Base-by-base conservation (phyloP, 2,113 vertebrate genomes). In the Arizona elegans region DNA sequence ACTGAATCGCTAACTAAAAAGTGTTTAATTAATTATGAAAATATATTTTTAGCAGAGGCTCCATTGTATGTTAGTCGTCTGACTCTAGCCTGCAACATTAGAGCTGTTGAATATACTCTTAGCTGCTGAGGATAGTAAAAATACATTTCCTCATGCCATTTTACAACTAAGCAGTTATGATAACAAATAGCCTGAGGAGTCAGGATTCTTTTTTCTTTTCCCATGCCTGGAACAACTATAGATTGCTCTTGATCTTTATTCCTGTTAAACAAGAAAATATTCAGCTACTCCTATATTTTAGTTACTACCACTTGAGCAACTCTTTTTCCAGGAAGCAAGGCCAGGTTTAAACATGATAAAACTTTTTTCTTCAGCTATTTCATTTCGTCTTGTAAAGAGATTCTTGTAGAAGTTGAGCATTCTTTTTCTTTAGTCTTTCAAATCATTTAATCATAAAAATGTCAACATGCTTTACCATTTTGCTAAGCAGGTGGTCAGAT, bases 141-240 rank as follows among this genome's bases (percentile, higher is more conserved):
- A 92, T 5, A n/a, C n/a, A 38, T 29, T 15, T 0, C 47, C 90
- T 88, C 0, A 0, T 90, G 38, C 88, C 93, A 56, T 3, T 94
- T 81, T 93, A 85, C 0, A 0, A 54, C 33, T 81, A 70, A 65
- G 0, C 75, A 92, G 86, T 88, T 50, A 21, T 92, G 53, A 86
- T 92, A 54, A 86, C 94, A 86, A 59, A 81, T 86, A 96, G 94
- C 90, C 8, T 11, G 86, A 95, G 85, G 94, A 95, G 17, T 92
- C 53, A 33, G 81, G 88, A 5, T 52, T 70, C 13, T 91, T 95
- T 94, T 95, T 52, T 88, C 91, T 92, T 93, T 88, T 90, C 75
- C 93, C 89, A 85, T 89, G 92, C 23, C 92, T 90, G 65, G 52
- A 92, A 54, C 53, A 29, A n/a, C 3, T 70, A 92, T 96, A 87